A percentile compares a stretch with the other conserved stretches of the same genome.
Conservation (phyloP, 2,797 vertebrate genomes). For the Oreortyx pictus region DNA sequence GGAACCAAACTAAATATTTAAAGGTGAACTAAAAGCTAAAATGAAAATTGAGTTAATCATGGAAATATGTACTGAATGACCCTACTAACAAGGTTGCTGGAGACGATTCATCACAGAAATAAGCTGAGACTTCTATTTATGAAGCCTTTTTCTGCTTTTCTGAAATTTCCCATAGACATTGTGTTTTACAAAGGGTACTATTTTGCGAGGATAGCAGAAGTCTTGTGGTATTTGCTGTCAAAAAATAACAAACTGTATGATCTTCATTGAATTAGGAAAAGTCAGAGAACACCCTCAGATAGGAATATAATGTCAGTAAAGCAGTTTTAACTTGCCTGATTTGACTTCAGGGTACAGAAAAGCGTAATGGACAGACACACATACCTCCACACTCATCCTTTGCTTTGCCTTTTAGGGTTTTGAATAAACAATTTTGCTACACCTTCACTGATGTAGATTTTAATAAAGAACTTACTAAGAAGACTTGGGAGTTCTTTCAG, state of each 20-base stretch:
- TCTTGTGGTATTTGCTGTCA: not conserved
- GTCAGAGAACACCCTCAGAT: not conserved
- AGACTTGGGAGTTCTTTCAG: not conserved
- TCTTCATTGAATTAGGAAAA: not conserved
- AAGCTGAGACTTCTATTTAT: conserved; percentile 41
- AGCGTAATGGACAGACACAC: not conserved
- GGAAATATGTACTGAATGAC: conserved; percentile 71
- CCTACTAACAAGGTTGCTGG: conserved; percentile 59
- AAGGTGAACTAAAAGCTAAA: conserved; percentile 73
- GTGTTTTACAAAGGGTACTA: not conserved
- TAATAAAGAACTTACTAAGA: not conserved
- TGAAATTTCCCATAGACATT: not conserved
- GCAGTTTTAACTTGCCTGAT: not conserved
- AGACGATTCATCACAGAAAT: conserved; percentile 62
- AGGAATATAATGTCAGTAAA: not conserved
- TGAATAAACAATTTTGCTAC: not conserved
- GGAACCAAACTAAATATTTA: conserved; percentile 77
- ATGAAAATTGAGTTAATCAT: conserved; percentile 72
- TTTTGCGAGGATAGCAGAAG: not conserved
- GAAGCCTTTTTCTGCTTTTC: not conserved
- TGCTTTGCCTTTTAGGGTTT: not conserved
- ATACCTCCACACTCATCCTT: not conserved
- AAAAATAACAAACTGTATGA: not conserved
- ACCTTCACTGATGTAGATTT: not conserved
- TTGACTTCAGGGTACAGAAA: not conserved